A percentile compares a stretch with the other conserved stretches of the same genome.
phyloP scores from a whole-genome alignment of 2,113 vertebrate species.

The Ptychochromis oligacanthus region DNA sequence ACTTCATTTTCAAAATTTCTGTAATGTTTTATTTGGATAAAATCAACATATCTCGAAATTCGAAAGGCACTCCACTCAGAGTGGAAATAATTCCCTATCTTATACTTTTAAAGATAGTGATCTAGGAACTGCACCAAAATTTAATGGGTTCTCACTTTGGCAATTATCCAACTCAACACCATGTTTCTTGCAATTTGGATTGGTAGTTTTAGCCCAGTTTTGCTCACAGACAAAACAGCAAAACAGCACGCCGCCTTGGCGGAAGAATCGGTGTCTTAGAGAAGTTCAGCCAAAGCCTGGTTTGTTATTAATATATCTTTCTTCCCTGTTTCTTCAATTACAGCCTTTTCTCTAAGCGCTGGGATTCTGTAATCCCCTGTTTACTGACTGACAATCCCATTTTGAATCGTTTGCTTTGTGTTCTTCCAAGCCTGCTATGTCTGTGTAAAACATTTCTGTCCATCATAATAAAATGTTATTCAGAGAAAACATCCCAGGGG shows the following conservation, averaged over 20 bases:
- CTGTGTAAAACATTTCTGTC: constrained; percentile 29
- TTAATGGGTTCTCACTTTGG: background rate
- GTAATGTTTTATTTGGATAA: background rate
- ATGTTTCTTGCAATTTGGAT: background rate
- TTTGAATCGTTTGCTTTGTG: constrained; percentile 28
- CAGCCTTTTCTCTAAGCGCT: background rate
- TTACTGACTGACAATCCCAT: constrained; percentile 41
- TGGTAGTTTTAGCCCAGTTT: background rate
- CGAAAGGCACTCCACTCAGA: background rate
- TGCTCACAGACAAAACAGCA: background rate
- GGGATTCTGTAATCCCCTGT: constrained; percentile 32
- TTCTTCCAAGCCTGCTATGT: background rate
- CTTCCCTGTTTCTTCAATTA: background rate
- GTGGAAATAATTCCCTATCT: background rate
- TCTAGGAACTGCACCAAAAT: background rate
- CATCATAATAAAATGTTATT: constrained; percentile 7
- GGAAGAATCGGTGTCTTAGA: background rate
- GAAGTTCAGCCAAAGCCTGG: background rate
- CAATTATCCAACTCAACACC: background rate
- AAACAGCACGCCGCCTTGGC: background rate
- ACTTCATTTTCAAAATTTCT: constrained; percentile 13
- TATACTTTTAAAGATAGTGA: background rate
- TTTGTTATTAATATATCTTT: constrained; percentile 7
- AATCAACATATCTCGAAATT: constrained; percentile 34
- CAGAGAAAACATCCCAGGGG: constrained; percentile 13